Conservation (phyloP, 2,888 invertebrate genomes). For the Apamea epomidion region DNA sequence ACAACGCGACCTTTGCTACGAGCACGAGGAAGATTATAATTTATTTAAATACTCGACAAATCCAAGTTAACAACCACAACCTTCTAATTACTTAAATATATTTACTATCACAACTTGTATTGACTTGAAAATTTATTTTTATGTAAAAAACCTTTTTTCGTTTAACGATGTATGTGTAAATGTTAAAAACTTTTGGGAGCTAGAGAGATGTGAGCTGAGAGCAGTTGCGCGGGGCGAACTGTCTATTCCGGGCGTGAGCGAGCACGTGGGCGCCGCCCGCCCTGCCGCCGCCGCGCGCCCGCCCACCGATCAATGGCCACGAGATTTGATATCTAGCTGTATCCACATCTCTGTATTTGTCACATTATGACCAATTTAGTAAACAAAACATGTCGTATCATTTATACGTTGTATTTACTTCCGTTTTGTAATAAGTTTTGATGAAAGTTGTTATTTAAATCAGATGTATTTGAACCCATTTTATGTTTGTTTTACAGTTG, state of each 20-base stretch:
- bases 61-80: conserved; percentile 19
- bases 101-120: conserved; percentile 63
- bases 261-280: conserved; percentile 86
- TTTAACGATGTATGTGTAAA: conserved; percentile 65
- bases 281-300: conserved; percentile 76
- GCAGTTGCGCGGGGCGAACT: conserved; percentile 84
- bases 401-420: conserved; percentile 2
- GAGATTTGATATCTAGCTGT: conserved; percentile 82
- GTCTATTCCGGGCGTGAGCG: conserved; percentile 87
- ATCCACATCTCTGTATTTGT: conserved; percentile 54
- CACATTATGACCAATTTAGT: conserved; percentile 54
- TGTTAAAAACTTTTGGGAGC: conserved; percentile 57
- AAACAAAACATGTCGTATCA: conserved; percentile 40
- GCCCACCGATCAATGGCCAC: conserved; percentile 87
- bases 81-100: conserved; percentile 31
- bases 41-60: conserved; percentile 48
- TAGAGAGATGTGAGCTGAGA: conserved; percentile 76
- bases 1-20: conserved; percentile 65
- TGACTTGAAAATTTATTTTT: conserved; percentile 42
- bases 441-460: conserved; percentile 1
- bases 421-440: not conserved
- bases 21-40: conserved; percentile 58
- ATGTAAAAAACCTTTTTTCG: conserved; percentile 29
- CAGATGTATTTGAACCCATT: not conserved
- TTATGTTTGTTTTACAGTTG: conserved; percentile 18